Conservation (phyloP, 37 sponge, comb jelly and placozoan species). For the Mnemiopsis leidyi region DNA sequence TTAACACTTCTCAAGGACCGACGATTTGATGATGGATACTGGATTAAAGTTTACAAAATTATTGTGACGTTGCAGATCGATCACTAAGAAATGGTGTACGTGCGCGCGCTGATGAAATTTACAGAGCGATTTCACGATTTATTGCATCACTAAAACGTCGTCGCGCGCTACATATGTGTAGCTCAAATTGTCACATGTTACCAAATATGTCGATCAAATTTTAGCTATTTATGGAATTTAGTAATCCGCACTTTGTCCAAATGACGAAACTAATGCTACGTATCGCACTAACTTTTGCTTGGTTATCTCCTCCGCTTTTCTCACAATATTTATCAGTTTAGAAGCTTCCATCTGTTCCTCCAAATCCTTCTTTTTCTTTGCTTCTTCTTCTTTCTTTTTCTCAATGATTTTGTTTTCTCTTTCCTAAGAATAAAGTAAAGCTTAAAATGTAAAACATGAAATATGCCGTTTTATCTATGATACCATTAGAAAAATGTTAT, state of each 20-base stretch:
- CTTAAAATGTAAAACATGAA: too few species aligned
- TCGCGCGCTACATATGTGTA: not conserved
- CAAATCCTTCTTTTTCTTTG: not conserved
- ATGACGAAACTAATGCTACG: not conserved
- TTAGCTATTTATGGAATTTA: not conserved
- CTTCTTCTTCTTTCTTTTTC: slow-evolving; percentile 16
- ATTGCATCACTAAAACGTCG: not conserved
- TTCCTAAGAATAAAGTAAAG: too few species aligned
- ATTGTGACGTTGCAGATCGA: not conserved
- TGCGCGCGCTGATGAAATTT: slow-evolving; percentile 57
- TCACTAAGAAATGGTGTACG: not conserved
- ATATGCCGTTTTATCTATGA: too few species aligned
- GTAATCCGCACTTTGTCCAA: not conserved
- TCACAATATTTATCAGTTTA: slow-evolving; percentile 57
- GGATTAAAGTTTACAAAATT: not conserved
- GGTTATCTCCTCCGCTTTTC: not conserved
- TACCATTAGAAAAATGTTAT: too few species aligned
- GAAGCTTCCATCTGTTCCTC: not conserved
- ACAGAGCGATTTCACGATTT: not conserved
- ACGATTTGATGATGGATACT: not conserved
- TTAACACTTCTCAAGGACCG: too few species aligned
- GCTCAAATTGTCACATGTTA: not conserved
- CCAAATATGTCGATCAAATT: not conserved
- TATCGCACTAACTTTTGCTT: not conserved
- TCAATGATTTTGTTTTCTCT: slow-evolving; percentile 26